Evolutionary conservation across 2,113 vertebrate species (phyloP).

Genomic region (Micronycteris hirsuta): DNA sequence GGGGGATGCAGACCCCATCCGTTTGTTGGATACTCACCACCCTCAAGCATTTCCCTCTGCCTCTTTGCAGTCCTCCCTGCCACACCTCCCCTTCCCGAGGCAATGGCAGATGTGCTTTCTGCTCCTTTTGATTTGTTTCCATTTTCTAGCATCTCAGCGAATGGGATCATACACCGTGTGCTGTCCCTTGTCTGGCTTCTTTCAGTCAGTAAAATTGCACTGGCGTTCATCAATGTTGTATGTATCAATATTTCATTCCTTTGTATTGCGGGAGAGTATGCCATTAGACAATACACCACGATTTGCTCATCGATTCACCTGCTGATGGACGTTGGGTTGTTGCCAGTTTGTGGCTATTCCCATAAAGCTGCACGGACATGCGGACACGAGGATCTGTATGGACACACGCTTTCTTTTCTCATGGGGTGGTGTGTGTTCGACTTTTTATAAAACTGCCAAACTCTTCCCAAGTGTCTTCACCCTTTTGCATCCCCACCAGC

Average conservation of each 20-base stretch:
- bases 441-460: not conserved
- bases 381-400: rapidly evolving
- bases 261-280: not conserved
- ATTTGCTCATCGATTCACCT: not conserved
- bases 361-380: not conserved
- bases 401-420: not conserved
- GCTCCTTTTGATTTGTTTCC: not conserved
- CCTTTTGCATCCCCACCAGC: rapidly evolving
- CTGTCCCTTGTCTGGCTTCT: not conserved
- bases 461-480: not conserved
- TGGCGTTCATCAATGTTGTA: rapidly evolving
- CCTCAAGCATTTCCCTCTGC: not conserved
- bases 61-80: not conserved
- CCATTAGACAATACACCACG: not conserved
- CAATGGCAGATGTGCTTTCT: not conserved
- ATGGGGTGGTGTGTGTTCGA: not conserved
- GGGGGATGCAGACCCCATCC: not conserved
- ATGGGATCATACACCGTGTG: too few relatives aligned
- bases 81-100: not conserved
- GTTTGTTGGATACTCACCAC: rapidly evolving
- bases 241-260: too few relatives aligned
- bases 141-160: not conserved
- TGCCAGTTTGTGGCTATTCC: not conserved
- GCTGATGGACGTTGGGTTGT: not conserved
- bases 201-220: rapidly evolving